Conservation (phyloP, 2,888 invertebrate species). For the Abrostola triplasia region DNA sequence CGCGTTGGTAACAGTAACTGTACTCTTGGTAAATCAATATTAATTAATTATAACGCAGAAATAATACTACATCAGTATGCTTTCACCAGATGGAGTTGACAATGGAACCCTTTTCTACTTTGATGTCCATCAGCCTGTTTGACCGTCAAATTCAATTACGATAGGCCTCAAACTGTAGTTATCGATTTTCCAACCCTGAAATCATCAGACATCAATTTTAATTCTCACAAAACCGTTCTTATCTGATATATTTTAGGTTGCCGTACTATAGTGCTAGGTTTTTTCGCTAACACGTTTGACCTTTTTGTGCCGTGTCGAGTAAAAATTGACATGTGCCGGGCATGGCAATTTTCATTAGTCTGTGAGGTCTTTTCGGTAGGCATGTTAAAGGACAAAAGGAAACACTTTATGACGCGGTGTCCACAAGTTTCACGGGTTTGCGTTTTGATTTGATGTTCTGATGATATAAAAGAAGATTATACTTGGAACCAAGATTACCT, state of each 20-base stretch:
- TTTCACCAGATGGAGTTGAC: constrained; percentile 14
- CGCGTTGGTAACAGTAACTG: neutral
- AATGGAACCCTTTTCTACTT: constrained; percentile 44
- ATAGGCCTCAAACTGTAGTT: constrained; percentile 10
- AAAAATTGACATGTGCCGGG: constrained; percentile 32
- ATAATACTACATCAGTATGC: constrained; percentile 30
- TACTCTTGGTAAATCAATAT: constrained; percentile 11
- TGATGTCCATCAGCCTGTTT: constrained; percentile 38
- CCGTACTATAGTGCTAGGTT: constrained; percentile 6
- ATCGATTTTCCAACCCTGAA: constrained; percentile 13
- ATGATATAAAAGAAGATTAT: neutral
- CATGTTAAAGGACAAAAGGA: constrained; percentile 26
- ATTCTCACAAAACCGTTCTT: constrained; percentile 20
- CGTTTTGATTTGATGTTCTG: constrained; percentile 12
- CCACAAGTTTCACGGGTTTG: neutral
- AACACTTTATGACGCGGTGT: constrained; percentile 2
- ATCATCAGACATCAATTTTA: constrained; percentile 11
- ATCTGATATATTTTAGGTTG: constrained; percentile 3
- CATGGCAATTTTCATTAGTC: constrained; percentile 39
- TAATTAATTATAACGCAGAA: constrained; percentile 24
- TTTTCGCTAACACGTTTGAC: constrained; percentile 12
- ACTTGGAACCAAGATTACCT: no score
- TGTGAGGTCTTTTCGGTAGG: constrained; percentile 23
- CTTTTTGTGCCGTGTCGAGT: constrained; percentile 21
- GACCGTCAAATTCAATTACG: constrained; percentile 43